Base-by-base conservation (phyloP, 1,140 invertebrate species). In the Physella acuta region DNA sequence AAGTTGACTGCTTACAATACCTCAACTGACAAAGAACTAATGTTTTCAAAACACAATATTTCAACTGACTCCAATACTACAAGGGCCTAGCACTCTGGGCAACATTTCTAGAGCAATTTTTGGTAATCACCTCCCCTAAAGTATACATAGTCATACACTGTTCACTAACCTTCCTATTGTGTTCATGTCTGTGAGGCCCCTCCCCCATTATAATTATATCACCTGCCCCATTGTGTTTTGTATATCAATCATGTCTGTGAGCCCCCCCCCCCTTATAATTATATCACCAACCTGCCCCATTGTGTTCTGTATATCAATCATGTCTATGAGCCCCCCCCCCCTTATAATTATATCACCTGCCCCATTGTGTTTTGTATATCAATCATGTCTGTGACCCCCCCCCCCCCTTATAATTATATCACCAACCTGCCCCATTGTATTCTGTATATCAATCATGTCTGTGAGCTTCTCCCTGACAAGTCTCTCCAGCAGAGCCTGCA, bases 401-500 rank as follows among this genome's bases (percentile, higher is more conserved):
- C 75, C 36, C 16, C 49, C 17, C 44, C 26, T 31, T 1, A n/a
- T 31, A 28, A 64, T 30, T 56, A 59, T 16, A 24, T 33, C 17
- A 59, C 69, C 28, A 58, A 78, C 78, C 73, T 79, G 78, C 70
- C 78, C 65, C 30, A 74, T 63, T 8, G 67, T 68, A 56, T 80
- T 79, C 52, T 75, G 60, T 1, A 68, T 53, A 62, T 80, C 73
- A 58, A 80, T 78, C 72, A 80, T 73, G 24, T 66, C 33, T 17
- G 71, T 44, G 3, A 77, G 61, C 20, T 75, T 71, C 55, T 79
- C 75, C 30, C 79, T 52, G 1, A 64, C 60, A n/a, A 76, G 52
- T 49, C 79, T 61, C 61, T 79, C 79, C 62, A 80, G 44, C 53
- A 80, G 53, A 0, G 79, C 78, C 62, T 77, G 69, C 0, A 79